phyloP scores from a whole-genome alignment of 2,113 vertebrate genomes.

The Anguilla japonica region DNA sequence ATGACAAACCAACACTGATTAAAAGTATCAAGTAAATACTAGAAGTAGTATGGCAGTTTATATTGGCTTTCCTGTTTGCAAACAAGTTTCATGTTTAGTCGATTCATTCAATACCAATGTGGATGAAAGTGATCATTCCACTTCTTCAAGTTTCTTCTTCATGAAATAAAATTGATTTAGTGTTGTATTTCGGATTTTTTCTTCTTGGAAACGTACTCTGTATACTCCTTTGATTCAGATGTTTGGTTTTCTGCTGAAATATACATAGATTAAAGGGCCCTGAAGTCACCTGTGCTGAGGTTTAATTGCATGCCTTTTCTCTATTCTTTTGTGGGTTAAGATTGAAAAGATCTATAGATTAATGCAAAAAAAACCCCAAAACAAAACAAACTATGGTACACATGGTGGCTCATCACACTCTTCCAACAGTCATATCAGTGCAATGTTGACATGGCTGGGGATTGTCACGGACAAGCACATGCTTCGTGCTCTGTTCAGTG shows the following conservation, averaged over 20 bases:
- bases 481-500: not conserved
- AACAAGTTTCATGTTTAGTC: not conserved
- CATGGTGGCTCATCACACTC: not conserved
- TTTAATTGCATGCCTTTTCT: too few relatives aligned
- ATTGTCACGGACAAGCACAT: not conserved
- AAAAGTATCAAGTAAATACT: not conserved
- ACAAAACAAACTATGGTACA: too few relatives aligned
- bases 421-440: not conserved
- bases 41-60: not conserved
- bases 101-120: not conserved
- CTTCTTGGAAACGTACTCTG: not conserved
- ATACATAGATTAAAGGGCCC: not conserved
- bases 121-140: not conserved
- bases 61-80: not conserved
- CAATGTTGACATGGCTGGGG: too few relatives aligned
- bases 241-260: not conserved
- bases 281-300: not conserved
- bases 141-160: not conserved
- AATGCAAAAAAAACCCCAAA: not conserved
- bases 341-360: not conserved
- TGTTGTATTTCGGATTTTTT: not conserved
- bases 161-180: not conserved
- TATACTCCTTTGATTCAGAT: not conserved
- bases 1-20: not conserved
- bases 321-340: too few relatives aligned